phyloP scores from a whole-genome alignment of 1,140 invertebrate species.

The Andricus grossulariae region DNA sequence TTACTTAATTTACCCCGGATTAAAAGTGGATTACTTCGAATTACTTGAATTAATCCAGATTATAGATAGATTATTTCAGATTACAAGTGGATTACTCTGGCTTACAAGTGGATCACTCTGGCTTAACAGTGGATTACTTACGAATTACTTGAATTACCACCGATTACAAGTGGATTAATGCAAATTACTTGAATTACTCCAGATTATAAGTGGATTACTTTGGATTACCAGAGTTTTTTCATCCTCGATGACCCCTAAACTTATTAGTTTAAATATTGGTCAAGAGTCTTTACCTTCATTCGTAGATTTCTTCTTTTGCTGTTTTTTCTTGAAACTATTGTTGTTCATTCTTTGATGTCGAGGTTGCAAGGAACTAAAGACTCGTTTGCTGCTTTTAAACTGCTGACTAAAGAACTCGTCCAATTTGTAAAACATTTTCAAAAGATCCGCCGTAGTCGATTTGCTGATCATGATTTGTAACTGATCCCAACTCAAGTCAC shows the following conservation, averaged over 20 bases:
- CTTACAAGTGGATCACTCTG: too few species aligned
- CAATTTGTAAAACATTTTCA: conserved; percentile 97
- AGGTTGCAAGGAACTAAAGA: conserved; percentile 87
- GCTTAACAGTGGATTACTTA: too few species aligned
- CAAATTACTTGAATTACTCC: too few species aligned
- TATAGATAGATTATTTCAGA: too few species aligned
- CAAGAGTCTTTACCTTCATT: conserved; percentile 60
- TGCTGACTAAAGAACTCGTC: conserved; percentile 98
- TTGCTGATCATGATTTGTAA: conserved; percentile 97
- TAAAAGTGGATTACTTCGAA: too few species aligned
- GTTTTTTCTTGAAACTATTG: conserved; percentile 75
- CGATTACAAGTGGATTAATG: too few species aligned
- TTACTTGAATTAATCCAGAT: too few species aligned
- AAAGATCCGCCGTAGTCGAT: conserved; percentile 95
- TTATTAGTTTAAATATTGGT: background rate
- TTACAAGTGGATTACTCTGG: too few species aligned
- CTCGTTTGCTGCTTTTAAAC: conserved; percentile 93
- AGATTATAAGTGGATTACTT: too few species aligned
- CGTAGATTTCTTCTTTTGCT: conserved; percentile 66
- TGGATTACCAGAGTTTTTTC: too few species aligned
- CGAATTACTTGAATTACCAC: too few species aligned
- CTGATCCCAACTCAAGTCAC: conserved; percentile 95
- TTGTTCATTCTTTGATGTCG: conserved; percentile 73
- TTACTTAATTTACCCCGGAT: too few species aligned
- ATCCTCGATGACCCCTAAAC: background rate